Evolutionary conservation across 2,797 vertebrate genomes (phyloP), one percentile per base, ranked within the genome.

Genomic region (Basileuterus tristriatus): DNA sequence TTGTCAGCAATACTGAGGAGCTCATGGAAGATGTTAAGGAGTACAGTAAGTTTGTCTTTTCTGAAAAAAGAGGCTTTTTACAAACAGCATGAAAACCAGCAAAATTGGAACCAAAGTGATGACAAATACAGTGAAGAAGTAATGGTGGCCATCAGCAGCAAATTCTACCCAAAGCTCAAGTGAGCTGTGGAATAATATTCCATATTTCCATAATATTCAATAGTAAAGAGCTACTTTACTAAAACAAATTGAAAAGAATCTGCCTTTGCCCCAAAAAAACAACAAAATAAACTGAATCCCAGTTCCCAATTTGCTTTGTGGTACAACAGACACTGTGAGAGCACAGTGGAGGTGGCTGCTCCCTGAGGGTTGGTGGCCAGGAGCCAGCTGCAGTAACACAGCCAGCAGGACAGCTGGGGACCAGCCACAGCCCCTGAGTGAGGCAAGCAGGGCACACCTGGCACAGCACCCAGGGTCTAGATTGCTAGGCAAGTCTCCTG

Each of bases 351-450:
- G 27, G 9, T 0, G 0, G 29, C 49, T 39, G 24, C 15, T 62
- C 6, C 13, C 21, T 0, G 0, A 47, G 34, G 37, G 9, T 8
- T 0, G 1, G 41, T 17, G 49, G 22, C 41, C 52, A 60, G 58
- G 74, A 75, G 26, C 22, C 58, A 32, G 17, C 53, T 34, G 39
- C 65, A 39, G 47, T 53, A 21, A 47, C 44, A 78, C 9, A 71
- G 41, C 44, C 71, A 82, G 50, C 67, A 89, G 56, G 41, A 55
- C 22, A 69, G 56, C n/a, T 60, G 52, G 34, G 47, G 14, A 20
- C 49, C 39, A n/a, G 53, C 24, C 44, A 53, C 49, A 63, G 10
- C 30, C 37, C 52, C 46, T 56, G 46, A 41, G 55, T 27, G 60
- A 64, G 71, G 46, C 37, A 62, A 36, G 41, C 29, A n/a, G 36